Percentiles rank a stretch among this genome's conserved stretches.
Conservation (phyloP, 2,797 vertebrate genomes). For the Phalanger gymnotis region DNA sequence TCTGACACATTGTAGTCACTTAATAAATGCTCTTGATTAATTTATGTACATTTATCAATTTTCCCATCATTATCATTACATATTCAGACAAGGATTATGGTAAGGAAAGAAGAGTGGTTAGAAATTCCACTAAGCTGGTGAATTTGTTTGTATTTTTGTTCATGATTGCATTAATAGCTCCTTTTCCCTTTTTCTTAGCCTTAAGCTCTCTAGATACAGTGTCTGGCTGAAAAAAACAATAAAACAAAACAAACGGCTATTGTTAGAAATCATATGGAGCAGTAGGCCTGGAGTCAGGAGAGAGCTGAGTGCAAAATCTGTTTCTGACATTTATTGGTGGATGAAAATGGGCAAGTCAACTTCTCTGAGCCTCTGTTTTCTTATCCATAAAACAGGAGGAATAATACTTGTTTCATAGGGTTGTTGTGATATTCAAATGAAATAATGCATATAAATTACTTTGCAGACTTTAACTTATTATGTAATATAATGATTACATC, state of each 20-base stretch:
- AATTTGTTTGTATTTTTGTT: neutral
- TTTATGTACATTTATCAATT: neutral
- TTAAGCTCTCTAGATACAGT: neutral
- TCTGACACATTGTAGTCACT: neutral
- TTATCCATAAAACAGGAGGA: neutral
- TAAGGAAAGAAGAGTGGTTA: neutral
- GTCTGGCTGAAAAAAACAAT: neutral
- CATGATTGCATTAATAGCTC: neutral
- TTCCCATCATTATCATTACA: neutral
- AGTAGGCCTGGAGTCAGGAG: neutral
- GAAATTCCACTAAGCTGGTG: neutral
- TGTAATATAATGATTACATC: neutral
- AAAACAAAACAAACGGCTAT: neutral
- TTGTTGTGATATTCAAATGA: neutral
- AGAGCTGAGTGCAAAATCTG: neutral
- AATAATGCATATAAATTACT: neutral
- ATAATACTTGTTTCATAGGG: neutral
- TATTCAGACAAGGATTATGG: neutral
- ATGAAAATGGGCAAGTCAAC: neutral
- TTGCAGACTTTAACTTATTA: neutral
- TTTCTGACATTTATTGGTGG: neutral
- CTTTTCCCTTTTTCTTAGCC: neutral
- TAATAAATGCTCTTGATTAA: neutral
- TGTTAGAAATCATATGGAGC: neutral
- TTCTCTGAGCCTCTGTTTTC: neutral